Evolutionary conservation across 2,113 vertebrate species (phyloP).

Genomic region (Ceratotherium simum): DNA sequence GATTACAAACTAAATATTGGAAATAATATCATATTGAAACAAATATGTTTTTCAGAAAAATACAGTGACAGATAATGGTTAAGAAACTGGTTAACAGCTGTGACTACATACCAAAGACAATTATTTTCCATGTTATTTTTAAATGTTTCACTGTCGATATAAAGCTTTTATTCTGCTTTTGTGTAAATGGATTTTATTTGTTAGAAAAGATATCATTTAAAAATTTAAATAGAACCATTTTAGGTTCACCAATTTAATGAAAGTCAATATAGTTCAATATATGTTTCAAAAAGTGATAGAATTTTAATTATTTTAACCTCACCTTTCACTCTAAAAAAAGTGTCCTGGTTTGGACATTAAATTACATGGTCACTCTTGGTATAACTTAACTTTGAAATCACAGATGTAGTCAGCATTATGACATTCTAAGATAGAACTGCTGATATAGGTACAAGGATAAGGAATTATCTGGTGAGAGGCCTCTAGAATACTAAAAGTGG

Average conservation of each 20-base stretch:
- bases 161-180: slow-evolving; percentile 53
- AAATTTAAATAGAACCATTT: background rate
- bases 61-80: background rate
- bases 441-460: background rate
- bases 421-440: background rate
- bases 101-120: background rate
- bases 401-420: background rate
- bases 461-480: background rate
- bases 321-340: background rate
- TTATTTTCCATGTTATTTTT: slow-evolving; percentile 1
- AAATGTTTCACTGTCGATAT: slow-evolving; percentile 7
- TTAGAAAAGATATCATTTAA: slow-evolving; percentile 16
- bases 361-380: background rate
- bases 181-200: background rate
- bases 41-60: slow-evolving; percentile 24
- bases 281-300: background rate
- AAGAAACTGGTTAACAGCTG: background rate
- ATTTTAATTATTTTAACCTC: background rate
- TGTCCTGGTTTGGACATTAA: background rate
- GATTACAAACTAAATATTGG: background rate
- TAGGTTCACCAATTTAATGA: background rate
- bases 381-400: background rate
- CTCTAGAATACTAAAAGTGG: background rate
- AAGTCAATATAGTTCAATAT: background rate
- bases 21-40: background rate